Conservation (phyloP, 2,888 invertebrate species). For the Tryphoninae sp. region DNA sequence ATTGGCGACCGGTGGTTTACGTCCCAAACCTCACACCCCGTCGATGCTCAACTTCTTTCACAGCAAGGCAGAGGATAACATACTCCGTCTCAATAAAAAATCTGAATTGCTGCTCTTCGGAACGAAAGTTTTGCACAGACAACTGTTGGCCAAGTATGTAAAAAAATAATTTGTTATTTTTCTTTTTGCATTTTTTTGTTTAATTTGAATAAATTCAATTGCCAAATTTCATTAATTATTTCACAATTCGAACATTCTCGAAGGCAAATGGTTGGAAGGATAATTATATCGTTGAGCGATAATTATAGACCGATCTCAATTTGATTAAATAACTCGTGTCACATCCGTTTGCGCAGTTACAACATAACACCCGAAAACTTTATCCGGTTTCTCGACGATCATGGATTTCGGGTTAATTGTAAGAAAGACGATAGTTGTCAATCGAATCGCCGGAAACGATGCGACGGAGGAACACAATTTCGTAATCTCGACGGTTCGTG, state of each 20-base stretch:
- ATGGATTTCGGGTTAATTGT: constrained; percentile 67
- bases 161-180: neutral
- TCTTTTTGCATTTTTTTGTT: neutral
- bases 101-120: constrained; percentile 66
- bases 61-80: constrained; percentile 51
- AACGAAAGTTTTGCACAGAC: constrained; percentile 66
- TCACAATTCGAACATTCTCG: too few relatives aligned
- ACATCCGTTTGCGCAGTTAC: constrained; percentile 62
- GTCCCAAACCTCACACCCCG: constrained; percentile 63
- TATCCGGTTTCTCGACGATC: constrained; percentile 81
- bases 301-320: neutral
- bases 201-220: neutral
- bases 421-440: constrained; percentile 70
- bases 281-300: neutral
- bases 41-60: constrained; percentile 67
- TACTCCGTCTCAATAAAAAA: constrained; percentile 63
- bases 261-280: neutral
- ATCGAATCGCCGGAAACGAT: constrained; percentile 59
- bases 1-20: constrained; percentile 53
- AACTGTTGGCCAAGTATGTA: constrained; percentile 62
- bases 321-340: constrained; percentile 3
- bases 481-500: constrained; percentile 78
- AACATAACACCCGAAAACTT: constrained; percentile 74
- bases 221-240: too few relatives aligned
- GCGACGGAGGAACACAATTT: constrained; percentile 65